Evolutionary conservation across 2,113 vertebrate genomes (phyloP).

Genomic region (Epinephelus fuscoguttatus): DNA sequence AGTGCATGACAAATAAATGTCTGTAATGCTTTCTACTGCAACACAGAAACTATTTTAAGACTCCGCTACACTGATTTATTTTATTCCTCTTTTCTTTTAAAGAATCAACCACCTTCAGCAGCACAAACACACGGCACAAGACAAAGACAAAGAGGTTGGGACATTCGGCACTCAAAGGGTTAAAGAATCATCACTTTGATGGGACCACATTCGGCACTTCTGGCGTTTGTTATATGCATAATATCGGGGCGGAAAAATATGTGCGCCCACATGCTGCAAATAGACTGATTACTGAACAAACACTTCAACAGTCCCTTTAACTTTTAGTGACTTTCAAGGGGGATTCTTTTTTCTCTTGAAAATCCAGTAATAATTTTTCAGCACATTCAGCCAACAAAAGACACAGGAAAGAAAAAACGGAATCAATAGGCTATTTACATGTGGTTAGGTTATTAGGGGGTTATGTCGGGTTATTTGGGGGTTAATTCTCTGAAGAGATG

Average conservation of each 20-base stretch:
- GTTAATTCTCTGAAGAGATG: slow-evolving; percentile 86
- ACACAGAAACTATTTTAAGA: neutral
- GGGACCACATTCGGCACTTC: slow-evolving; percentile 45
- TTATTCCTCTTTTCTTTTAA: neutral
- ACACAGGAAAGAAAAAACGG: slow-evolving; percentile 78
- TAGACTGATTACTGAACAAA: slow-evolving; percentile 35
- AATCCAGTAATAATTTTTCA: slow-evolving; percentile 37
- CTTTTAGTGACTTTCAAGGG: slow-evolving; percentile 84
- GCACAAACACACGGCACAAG: slow-evolving; percentile 71
- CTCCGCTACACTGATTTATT: neutral
- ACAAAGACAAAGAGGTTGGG: slow-evolving; percentile 65
- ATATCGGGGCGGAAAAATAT: neutral
- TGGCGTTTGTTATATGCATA: neutral
- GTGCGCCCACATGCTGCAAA: slow-evolving; percentile 21
- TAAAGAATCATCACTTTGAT: slow-evolving; percentile 79
- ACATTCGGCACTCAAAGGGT: slow-evolving; percentile 88
- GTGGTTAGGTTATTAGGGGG: slow-evolving; percentile 85
- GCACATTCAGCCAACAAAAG: slow-evolving; percentile 82
- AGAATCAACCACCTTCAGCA: slow-evolving; percentile 87
- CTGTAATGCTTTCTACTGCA: neutral
- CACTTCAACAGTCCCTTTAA: slow-evolving; percentile 89
- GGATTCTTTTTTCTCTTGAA: slow-evolving; percentile 17
- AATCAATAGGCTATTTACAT: slow-evolving; percentile 72
- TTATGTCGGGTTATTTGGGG: slow-evolving; percentile 89
- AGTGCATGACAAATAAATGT: neutral